Evolutionary conservation across 2,113 vertebrate species (phyloP).

Genomic region (Gymnobelideus leadbeateri): DNA sequence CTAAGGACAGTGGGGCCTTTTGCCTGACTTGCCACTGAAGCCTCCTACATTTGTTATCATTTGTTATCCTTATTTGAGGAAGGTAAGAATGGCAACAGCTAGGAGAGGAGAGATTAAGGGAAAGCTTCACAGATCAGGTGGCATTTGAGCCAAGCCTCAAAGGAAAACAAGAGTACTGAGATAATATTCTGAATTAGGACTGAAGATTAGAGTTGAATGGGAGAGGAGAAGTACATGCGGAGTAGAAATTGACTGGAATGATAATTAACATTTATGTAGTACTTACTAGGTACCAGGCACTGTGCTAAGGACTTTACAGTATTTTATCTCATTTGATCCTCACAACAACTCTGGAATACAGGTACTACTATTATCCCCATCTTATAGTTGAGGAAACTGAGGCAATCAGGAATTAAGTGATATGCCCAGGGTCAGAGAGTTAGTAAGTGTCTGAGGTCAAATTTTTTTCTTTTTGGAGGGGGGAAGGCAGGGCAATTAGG

Average conservation of each 20-base stretch:
- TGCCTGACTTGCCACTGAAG: neutral
- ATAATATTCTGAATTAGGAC: neutral
- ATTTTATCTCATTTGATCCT: neutral
- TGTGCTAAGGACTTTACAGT: neutral
- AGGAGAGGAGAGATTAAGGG: neutral
- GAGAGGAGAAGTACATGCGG: neutral
- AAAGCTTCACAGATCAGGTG: neutral
- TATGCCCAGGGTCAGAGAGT: neutral
- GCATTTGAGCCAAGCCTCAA: neutral
- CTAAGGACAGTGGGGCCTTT: neutral
- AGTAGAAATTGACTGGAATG: neutral
- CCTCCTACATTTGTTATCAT: neutral
- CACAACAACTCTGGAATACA: neutral
- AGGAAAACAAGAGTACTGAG: neutral
- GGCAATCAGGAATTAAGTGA: neutral
- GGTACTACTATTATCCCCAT: neutral
- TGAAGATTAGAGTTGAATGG: neutral
- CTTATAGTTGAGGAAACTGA: neutral
- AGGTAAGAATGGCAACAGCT: neutral
- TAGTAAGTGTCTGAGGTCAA: neutral
- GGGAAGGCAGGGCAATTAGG: neutral
- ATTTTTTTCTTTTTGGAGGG: no score
- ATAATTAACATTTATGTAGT: neutral
- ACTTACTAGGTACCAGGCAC: neutral
- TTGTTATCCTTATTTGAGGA: neutral